Conservation (phyloP, 30 jellyfish, hydroid and myxozoan species). For the Cassiopea andromeda region DNA sequence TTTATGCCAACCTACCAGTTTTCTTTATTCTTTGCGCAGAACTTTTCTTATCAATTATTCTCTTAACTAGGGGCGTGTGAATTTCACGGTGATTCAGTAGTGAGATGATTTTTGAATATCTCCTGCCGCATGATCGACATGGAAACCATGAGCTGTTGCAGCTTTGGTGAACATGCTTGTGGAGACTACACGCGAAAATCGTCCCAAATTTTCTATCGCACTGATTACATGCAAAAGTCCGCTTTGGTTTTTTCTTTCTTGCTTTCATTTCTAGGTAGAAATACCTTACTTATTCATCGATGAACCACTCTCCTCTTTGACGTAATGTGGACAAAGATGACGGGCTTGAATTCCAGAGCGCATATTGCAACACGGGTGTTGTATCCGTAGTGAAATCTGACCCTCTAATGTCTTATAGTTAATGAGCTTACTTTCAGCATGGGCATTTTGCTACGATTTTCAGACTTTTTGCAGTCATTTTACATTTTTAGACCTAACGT, state of each 20-base stretch:
- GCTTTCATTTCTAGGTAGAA: background rate
- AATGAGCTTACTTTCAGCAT: no score
- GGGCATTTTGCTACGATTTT: no score
- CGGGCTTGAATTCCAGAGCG: background rate
- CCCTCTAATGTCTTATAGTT: no score
- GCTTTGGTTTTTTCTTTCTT: background rate
- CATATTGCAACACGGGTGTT: background rate
- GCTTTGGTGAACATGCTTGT: conserved; percentile 54
- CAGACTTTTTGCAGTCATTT: no score
- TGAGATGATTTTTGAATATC: conserved; percentile 20
- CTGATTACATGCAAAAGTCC: background rate
- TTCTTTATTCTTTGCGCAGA: conserved; percentile 2
- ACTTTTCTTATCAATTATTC: background rate
- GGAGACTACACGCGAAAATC: conserved; percentile 26
- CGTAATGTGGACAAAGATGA: background rate
- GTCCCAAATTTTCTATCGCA: conserved; percentile 33
- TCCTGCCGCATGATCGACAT: conserved; percentile 54
- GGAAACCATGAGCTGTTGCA: conserved; percentile 61
- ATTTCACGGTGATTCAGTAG: conserved; percentile 46
- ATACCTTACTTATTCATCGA: background rate
- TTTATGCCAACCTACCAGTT: conserved; percentile 16
- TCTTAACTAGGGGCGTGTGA: conserved; percentile 50
- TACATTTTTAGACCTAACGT: no score
- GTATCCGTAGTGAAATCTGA: background rate
- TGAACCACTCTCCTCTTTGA: background rate